Conservation (phyloP, 1,140 invertebrate genomes). For the Hyles vespertilio region DNA sequence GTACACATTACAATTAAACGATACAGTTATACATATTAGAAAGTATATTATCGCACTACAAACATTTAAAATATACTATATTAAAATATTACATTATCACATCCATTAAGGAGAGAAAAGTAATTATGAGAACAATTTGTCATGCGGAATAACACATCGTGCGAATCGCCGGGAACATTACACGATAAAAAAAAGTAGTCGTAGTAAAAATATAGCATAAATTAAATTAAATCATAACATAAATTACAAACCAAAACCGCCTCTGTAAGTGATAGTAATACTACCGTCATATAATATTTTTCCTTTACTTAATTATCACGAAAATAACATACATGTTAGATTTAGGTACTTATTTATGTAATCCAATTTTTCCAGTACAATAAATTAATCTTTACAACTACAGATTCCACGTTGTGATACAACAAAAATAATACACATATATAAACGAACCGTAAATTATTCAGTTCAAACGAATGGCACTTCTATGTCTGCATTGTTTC, state of each 20-base stretch:
- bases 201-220: constrained; percentile 37
- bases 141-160: constrained; percentile 44
- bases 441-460: constrained; percentile 33
- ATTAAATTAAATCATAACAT: constrained; percentile 37
- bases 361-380: constrained; percentile 58
- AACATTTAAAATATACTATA: constrained; percentile 7
- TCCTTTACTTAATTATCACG: constrained; percentile 66
- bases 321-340: constrained; percentile 52
- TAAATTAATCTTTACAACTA: constrained; percentile 69
- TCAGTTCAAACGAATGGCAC: constrained; percentile 68
- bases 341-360: constrained; percentile 57
- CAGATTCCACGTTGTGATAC: constrained; percentile 61
- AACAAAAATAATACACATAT: constrained; percentile 27
- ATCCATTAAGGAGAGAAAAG: constrained; percentile 34
- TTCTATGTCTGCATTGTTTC: constrained; percentile 60
- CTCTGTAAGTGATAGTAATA: constrained; percentile 49
- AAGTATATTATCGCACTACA: constrained; percentile 4
- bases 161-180: constrained; percentile 38
- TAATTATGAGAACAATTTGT: constrained; percentile 43
- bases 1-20: constrained; percentile 3
- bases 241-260: constrained; percentile 55
- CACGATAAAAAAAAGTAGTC: constrained; percentile 16
- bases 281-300: constrained; percentile 50
- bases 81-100: constrained; percentile 56
- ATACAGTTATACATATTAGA: constrained; percentile 4